phyloP scores from a whole-genome alignment of 2,888 invertebrate species.

The Eilema griseolum region DNA sequence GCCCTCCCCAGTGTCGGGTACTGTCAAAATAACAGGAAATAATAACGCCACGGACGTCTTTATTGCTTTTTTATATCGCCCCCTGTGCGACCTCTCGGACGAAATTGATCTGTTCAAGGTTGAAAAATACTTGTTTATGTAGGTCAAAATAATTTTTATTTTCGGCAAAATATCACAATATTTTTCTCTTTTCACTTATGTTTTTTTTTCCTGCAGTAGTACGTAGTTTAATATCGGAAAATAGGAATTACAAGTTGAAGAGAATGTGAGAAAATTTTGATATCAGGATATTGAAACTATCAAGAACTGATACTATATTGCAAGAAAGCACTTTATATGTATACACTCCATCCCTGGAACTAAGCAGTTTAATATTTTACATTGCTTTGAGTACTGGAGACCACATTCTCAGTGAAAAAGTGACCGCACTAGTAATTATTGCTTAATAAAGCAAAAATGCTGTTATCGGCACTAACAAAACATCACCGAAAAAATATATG shows the following conservation, averaged over 20 bases:
- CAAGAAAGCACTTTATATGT: not conserved
- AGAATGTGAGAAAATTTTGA: too few species aligned
- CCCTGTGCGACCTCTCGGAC: conserved; percentile 34
- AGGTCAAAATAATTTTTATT: conserved; percentile 13
- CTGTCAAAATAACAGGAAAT: conserved; percentile 59
- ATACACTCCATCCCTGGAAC: not conserved
- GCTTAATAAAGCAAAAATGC: too few species aligned
- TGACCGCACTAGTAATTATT: too few species aligned
- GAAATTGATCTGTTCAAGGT: conserved; percentile 31
- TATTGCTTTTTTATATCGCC: conserved; percentile 57
- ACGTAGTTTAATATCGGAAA: not conserved
- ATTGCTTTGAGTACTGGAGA: too few species aligned
- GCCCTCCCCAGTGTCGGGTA: conserved; percentile 8
- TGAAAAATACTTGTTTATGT: conserved; percentile 25
- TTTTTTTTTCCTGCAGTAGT: not conserved
- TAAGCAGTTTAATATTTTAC: too few species aligned
- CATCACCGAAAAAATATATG: too few species aligned
- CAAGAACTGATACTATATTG: not conserved
- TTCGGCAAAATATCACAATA: not conserved
- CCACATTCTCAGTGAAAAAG: too few species aligned
- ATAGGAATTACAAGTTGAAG: too few species aligned
- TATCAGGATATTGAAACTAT: too few species aligned
- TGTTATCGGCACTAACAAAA: too few species aligned
- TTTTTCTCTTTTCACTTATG: not conserved
- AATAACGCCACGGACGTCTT: conserved; percentile 51